A percentile compares a stretch with the other conserved stretches of the same genome.
Conservation (phyloP, 2,113 vertebrate species). For the Odontophorus gujanensis region DNA sequence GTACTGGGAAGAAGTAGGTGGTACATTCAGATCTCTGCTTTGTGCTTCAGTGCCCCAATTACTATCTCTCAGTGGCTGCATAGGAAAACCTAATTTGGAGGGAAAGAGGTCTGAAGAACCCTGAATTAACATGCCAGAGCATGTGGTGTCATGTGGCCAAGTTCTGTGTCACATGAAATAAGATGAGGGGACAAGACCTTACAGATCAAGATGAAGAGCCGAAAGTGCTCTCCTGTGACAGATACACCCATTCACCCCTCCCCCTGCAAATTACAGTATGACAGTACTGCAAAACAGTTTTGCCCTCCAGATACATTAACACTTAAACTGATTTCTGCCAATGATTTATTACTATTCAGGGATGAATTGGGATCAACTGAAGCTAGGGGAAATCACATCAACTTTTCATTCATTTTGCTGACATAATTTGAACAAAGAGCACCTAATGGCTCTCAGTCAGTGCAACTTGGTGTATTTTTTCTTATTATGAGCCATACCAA, state of each 20-base stretch:
- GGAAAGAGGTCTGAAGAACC: not conserved
- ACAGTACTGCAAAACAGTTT: not conserved
- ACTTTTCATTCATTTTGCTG: slow-evolving; percentile 20
- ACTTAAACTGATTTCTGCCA: not conserved
- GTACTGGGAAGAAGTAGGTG: not conserved
- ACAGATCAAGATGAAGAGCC: not conserved
- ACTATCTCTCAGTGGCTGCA: not conserved
- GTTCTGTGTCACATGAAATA: not conserved
- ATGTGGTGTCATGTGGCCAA: not conserved
- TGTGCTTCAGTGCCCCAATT: not conserved
- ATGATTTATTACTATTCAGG: not conserved
- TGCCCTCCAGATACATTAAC: not conserved
- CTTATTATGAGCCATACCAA: not conserved
- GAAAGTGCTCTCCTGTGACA: not conserved
- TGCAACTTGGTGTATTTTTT: not conserved
- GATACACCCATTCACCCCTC: not conserved
- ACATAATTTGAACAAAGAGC: not conserved
- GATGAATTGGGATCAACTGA: not conserved
- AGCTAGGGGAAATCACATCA: not conserved
- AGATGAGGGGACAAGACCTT: not conserved
- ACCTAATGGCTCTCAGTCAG: not conserved
- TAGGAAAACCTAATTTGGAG: not conserved
- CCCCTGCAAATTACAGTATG: fast-evolving
- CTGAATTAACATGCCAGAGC: not conserved
- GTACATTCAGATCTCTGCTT: not conserved